Evolutionary conservation across 2,113 vertebrate species (phyloP), one percentile per base, ranked within the genome.

Genomic region (Gymnobelideus leadbeateri): DNA sequence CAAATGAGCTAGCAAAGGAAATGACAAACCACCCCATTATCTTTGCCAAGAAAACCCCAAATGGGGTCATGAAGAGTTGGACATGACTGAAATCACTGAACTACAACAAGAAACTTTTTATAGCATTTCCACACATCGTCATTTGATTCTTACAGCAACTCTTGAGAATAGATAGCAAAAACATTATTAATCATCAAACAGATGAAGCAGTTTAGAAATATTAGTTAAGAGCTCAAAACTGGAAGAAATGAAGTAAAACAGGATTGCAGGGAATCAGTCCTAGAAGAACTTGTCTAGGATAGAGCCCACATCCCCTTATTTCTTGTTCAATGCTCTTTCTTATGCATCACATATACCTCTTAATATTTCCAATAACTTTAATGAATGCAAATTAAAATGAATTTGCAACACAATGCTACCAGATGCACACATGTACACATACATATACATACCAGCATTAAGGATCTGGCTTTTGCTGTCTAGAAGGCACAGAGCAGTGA

Each of bases 401-500:
- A 92, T 95, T 95, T 92, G 14, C 46, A 96, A 96, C 94, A 21
- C 25, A 89, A 8, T 43, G n/a, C 37, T 43, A 8, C 43, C 43
- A 2, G 16, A 84, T 68, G 12, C 14, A 37, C 16, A 3, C 43
- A 43, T 43, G 19, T 84, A 8, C 21, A 43, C 5, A 43, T 9
- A 77, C 68, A n/a, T 21, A 77, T 43, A n/a, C 4, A n/a, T n/a
- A 7, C n/a, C n/a, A 77, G 14, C 37, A 77, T 43, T 77, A 84
- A 84, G n/a, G n/a, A 43, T 43, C 37, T 84, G 68, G 23, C 43
- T 43, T 43, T 84, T 4, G 43, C 7, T 96, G 68, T 91, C 77
- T 21, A 92, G 89, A n/a, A 94, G 91, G 24, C 47, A 93, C 89
- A 90, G 46, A 92, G 93, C n/a, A 53, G 50, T 10, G 90, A 94